These are phyloP conservation scores for Diprion similis DNA, from an alignment of 1,140 invertebrate species.

Conservation along the genomic window DNA sequence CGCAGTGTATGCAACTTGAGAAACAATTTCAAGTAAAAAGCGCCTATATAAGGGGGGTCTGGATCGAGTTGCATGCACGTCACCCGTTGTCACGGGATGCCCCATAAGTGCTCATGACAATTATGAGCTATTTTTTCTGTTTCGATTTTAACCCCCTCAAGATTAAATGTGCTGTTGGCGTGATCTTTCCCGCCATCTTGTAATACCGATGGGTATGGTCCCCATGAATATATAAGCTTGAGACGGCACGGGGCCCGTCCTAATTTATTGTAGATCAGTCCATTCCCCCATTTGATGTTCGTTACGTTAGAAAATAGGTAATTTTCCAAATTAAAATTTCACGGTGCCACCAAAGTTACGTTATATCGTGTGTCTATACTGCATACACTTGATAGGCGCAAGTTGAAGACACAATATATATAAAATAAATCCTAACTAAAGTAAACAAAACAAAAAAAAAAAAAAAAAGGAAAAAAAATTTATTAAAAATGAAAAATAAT, in stretches of 20 bases:
- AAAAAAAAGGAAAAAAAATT: neutral
- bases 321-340: slow-evolving; percentile 17
- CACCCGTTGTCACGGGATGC: neutral
- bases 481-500: neutral
- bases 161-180: neutral
- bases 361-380: slow-evolving; percentile 1
- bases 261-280: slow-evolving; percentile 22
- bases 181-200: neutral
- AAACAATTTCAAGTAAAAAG: neutral
- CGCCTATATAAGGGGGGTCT: neutral
- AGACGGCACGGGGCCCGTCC: neutral
- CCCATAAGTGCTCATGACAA: no score
- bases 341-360: neutral
- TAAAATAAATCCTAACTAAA: neutral
- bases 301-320: slow-evolving; percentile 15
- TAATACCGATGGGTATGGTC: neutral
- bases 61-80: neutral
- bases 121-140: no score
- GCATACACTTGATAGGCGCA: neutral
- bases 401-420: neutral
- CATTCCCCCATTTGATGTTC: slow-evolving; percentile 18
- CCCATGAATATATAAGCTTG: slow-evolving; percentile 16
- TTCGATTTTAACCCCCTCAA: neutral
- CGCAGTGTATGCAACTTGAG: neutral
- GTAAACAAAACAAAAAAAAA: neutral